Evolutionary conservation across 2,113 vertebrate genomes (phyloP).

Genomic region (Seriola rivoliana): DNA sequence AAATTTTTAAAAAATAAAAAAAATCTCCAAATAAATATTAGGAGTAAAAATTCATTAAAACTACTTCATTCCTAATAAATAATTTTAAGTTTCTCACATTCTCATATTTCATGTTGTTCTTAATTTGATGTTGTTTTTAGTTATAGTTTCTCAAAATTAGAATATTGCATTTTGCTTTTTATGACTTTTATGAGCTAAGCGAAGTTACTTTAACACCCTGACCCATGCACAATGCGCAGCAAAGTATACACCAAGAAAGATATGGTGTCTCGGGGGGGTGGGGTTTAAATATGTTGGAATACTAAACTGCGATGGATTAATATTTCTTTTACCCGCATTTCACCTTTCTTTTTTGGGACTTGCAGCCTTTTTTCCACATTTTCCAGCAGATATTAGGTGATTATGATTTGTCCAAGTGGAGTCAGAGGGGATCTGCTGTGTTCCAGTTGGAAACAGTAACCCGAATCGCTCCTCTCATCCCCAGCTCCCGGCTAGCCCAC

Average conservation of each 20-base stretch:
- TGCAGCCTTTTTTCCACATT: background rate
- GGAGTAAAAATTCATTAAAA: background rate
- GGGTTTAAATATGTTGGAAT: background rate
- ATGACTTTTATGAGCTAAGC: no score
- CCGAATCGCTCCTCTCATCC: constrained; percentile 73
- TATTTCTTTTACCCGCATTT: constrained; percentile 4
- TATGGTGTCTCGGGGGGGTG: background rate
- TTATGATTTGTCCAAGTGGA: constrained; percentile 77
- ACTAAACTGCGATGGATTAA: background rate
- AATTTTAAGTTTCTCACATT: background rate
- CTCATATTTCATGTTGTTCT: background rate
- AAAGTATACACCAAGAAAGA: background rate
- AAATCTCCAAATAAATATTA: background rate
- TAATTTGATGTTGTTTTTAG: no score
- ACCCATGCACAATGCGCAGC: background rate
- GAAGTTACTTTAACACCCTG: background rate
- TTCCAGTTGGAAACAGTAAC: constrained; percentile 85
- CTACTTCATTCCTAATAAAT: background rate
- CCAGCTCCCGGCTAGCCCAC: constrained; percentile 33
- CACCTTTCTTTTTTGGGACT: background rate
- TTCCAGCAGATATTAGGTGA: constrained; percentile 74
- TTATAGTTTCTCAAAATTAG: background rate
- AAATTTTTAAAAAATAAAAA: no score
- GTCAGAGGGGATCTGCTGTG: constrained; percentile 68
- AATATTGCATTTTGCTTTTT: background rate